phyloP scores from a whole-genome alignment of 2,113 vertebrate genomes.

The Psephotus haematonotus region DNA sequence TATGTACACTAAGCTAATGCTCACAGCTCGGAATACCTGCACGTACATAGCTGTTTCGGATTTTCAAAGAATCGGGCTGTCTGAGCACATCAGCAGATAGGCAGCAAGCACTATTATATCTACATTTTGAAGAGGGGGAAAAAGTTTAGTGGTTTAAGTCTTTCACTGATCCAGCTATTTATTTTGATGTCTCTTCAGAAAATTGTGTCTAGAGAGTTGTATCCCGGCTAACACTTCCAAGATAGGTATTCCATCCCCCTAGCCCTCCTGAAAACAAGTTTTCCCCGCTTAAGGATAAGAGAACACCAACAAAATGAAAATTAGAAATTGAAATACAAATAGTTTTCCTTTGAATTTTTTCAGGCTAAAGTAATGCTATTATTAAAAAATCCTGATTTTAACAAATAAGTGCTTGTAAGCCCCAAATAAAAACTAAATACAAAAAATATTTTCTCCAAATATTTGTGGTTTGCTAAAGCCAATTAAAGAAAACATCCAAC shows the following conservation, averaged over 20 bases:
- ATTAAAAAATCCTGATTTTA: neutral
- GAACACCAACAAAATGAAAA: neutral
- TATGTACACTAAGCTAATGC: neutral
- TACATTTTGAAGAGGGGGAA: neutral
- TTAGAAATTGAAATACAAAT: neutral
- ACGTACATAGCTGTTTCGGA: neutral
- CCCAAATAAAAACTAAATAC: neutral
- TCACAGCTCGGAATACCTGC: neutral
- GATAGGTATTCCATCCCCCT: neutral
- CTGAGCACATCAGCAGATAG: neutral
- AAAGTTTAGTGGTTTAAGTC: neutral
- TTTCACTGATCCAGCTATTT: neutral
- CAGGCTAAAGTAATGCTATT: neutral
- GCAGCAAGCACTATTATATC: neutral
- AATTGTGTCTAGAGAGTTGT: neutral
- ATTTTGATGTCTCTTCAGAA: neutral
- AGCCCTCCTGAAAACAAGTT: neutral
- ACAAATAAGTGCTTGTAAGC: neutral
- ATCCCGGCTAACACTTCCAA: neutral
- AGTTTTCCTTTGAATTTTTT: neutral
- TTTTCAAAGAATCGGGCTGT: neutral
- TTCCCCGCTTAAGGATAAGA: neutral
- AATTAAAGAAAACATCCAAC: constrained; percentile 2
- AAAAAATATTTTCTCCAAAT: neutral
- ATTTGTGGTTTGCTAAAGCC: neutral